These are phyloP conservation scores for Lichenostomus cassidix DNA, from an alignment of 2,113 vertebrate genomes.

Conservation along the genomic window DNA sequence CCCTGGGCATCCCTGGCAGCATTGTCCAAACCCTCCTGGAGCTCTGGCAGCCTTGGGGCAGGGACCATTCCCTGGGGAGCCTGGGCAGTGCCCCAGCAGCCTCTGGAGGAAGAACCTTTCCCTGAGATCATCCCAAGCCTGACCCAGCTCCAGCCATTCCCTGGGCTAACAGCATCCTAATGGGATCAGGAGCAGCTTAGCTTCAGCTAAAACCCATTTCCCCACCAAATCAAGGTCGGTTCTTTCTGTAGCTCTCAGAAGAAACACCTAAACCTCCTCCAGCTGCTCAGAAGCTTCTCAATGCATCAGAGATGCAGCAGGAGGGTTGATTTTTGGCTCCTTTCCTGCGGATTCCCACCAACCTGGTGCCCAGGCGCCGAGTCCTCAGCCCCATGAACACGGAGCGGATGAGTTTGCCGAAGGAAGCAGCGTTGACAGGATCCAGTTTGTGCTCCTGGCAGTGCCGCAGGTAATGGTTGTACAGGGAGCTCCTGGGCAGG, in stretches of 20 bases:
- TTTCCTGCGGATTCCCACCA: not conserved
- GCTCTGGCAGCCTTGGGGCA: not conserved
- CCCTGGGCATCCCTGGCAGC: not conserved
- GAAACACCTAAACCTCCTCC: not conserved
- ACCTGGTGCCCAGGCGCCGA: conserved; percentile 94
- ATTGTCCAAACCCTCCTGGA: not conserved
- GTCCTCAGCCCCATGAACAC: conserved; percentile 98
- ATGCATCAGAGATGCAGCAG: not conserved
- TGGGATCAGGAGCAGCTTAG: not conserved
- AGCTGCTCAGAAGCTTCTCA: not conserved
- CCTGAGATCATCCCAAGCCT: not conserved
- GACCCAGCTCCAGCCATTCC: not conserved
- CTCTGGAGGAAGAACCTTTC: not conserved
- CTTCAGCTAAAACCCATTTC: not conserved
- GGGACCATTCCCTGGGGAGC: not conserved
- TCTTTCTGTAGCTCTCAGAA: not conserved
- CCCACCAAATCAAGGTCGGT: rapidly evolving
- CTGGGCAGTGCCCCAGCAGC: not conserved
- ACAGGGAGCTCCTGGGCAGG: conserved; percentile 92
- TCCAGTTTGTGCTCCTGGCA: conserved; percentile 98
- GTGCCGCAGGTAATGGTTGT: conserved; percentile 95
- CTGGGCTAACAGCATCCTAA: not conserved
- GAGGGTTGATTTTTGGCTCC: rapidly evolving
- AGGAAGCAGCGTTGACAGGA: conserved; percentile 95
- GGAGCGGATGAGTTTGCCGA: conserved; percentile 96